Evolutionary conservation across 2,888 invertebrate species (phyloP), one percentile per base, ranked within the genome.

Genomic region (Hipparchia semele): DNA sequence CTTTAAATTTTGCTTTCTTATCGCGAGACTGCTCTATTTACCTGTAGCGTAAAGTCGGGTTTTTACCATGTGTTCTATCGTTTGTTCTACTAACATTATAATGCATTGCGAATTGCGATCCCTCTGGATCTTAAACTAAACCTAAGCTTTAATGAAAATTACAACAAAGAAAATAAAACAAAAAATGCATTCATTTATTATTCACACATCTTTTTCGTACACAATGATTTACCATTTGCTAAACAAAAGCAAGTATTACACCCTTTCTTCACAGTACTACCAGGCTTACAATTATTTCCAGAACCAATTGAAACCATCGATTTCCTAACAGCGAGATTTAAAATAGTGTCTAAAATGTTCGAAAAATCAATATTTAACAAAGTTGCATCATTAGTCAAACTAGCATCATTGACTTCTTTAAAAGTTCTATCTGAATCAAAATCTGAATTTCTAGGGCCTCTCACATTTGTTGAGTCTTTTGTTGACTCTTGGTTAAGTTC

Each of bases 181-280:
- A 56, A 56, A 13, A 39, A 12, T 10, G 10, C 33, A n/a, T 45
- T 58, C 8, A 58, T 8, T 12, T 68, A 76, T 81, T 76, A 80
- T 72, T 80, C 49, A 78, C 90, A 90, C 61, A 75, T 78, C 39
- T 84, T 86, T 66, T 83, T 79, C 13, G 89, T 87, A 78, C 91
- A 91, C 13, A 91, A 73, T 68, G 86, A 59, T 77, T 90, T 90
- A 2, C 82, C 82, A 72, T 88, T 90, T 54, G 83, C 85, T 77
- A 90, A 76, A 75, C 91, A 91, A 73, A 84, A 89, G 66, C 91
- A 91, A 13, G 78, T 81, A 62, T 91, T 91, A 74, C 91, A 91
- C 6, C 79, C 76, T 0, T 79, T 72, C 0, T 70, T 67, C 4
- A 80, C 74, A 2, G 80, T 80, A 0, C 78, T 66, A 0, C 89